These are phyloP conservation scores for Panagrolaimus sp. DNA, from an alignment of 1,140 invertebrate species.

Conservation along the genomic window DNA sequence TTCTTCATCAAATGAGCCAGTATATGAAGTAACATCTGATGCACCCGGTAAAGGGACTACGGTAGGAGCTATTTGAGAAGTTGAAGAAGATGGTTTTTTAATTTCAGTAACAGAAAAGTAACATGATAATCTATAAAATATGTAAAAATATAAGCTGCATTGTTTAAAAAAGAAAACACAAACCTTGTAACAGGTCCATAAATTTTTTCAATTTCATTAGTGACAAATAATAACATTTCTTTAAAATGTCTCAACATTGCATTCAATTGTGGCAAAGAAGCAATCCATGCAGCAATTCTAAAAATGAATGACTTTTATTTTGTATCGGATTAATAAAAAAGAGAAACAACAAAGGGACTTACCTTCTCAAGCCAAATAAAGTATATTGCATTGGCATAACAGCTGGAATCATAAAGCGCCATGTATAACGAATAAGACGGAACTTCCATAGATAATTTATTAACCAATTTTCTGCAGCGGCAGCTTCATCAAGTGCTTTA, in stretches of 20 bases:
- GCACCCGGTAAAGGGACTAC: neutral
- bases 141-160: too few species aligned
- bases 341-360: slow-evolving; percentile 10
- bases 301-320: neutral
- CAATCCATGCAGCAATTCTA: slow-evolving; percentile 4
- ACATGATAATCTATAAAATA: too few species aligned
- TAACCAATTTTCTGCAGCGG: slow-evolving; percentile 26
- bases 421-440: slow-evolving; percentile 37
- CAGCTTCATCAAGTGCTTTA: slow-evolving; percentile 45
- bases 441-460: slow-evolving; percentile 42
- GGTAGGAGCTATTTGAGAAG: neutral
- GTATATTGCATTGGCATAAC: slow-evolving; percentile 48
- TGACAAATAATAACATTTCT: slow-evolving; percentile 15
- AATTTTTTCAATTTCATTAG: slow-evolving; percentile 2
- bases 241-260: neutral
- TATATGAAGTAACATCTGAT: neutral
- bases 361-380: slow-evolving; percentile 45
- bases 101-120: neutral
- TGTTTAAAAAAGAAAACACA: neutral
- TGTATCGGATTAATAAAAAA: slow-evolving; percentile 11
- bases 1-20: slow-evolving; percentile 25
- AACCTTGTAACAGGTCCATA: neutral
- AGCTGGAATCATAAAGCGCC: slow-evolving; percentile 35
- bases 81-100: neutral
- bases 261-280: slow-evolving; percentile 1